Evolutionary conservation across 2,888 invertebrate species (phyloP), one percentile per base, ranked within the genome.

Genomic region (Orthonychiurus folsomi): DNA sequence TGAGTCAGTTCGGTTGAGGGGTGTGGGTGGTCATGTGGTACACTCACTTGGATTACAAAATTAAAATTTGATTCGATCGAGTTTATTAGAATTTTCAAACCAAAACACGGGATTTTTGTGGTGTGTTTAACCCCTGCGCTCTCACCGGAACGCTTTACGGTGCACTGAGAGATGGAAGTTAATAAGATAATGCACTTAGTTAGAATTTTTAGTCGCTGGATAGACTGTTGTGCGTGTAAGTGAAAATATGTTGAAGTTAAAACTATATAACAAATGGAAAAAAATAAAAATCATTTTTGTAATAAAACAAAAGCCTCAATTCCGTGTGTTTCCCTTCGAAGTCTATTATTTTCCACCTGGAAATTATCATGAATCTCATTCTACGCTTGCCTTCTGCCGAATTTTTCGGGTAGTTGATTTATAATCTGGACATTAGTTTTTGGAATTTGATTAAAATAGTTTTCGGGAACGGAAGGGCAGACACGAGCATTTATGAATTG

Each of bases 131-230:
- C n/a, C n/a, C n/a, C n/a, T n/a, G n/a, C n/a, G n/a, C n/a, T n/a
- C n/a, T n/a, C n/a, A n/a, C n/a, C n/a, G n/a, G n/a, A n/a, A n/a
- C n/a, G n/a, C n/a, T n/a, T n/a, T 37, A 37, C 15, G 37, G 5
- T 5, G 5, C 37, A 15, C 37, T 15, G 15, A 37, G 37, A 37
- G 37, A 9, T 9, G 37, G 15, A 15, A 37, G 15, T 37, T 5
- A 37, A 37, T 9, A 37, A 37, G 5, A 37, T 15, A 37, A 68
- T 66, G 66, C 66, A 68, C 68, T 66, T 67, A 70, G 68, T 37
- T 37, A 37, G 37, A 37, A 68, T 68, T 68, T 70, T 70, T 70
- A 70, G 70, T 70, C 67, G 70, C 70, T 70, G 70, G 70, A 70
- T 70, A 70, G 70, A 66, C 63, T 66, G 66, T 69, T 69, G 68